These are phyloP conservation scores for Melinaea menophilus DNA, from an alignment of 2,888 invertebrate species.

Conservation along the genomic window DNA sequence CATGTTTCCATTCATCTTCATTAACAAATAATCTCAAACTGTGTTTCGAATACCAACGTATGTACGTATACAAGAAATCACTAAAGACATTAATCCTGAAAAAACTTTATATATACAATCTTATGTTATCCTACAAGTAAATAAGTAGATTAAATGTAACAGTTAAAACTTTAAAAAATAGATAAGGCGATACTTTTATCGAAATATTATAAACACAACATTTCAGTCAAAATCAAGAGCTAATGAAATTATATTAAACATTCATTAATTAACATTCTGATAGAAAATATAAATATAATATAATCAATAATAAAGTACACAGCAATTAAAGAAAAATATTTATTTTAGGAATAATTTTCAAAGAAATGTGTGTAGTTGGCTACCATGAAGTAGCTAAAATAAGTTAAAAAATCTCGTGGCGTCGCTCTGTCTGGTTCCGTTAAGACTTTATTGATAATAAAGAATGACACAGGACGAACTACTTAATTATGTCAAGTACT, in stretches of 20 bases:
- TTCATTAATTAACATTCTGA: too few relatives aligned
- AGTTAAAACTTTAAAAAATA: too few relatives aligned
- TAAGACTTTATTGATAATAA: slow-evolving; percentile 29
- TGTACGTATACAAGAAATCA: neutral
- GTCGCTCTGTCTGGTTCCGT: slow-evolving; percentile 53
- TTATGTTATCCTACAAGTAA: too few relatives aligned
- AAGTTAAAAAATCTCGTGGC: slow-evolving; percentile 45
- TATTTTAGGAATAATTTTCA: neutral
- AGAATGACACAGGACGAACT: slow-evolving; percentile 23
- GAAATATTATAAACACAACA: too few relatives aligned
- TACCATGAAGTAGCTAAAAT: slow-evolving; percentile 28
- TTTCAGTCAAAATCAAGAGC: too few relatives aligned
- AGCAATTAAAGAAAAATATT: neutral
- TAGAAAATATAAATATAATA: too few relatives aligned
- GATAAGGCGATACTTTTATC: too few relatives aligned
- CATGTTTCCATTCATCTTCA: slow-evolving; percentile 69
- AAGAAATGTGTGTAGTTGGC: slow-evolving; percentile 7
- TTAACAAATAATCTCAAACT: slow-evolving; percentile 62
- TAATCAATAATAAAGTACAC: too few relatives aligned
- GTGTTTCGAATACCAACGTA: slow-evolving; percentile 51
- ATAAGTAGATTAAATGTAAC: too few relatives aligned
- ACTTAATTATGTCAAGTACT: slow-evolving; percentile 25
- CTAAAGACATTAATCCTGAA: too few relatives aligned
- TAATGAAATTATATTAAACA: too few relatives aligned
- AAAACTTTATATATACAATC: too few relatives aligned